phyloP scores from a whole-genome alignment of 2,113 vertebrate species.

The Ochotona curzoniae region DNA sequence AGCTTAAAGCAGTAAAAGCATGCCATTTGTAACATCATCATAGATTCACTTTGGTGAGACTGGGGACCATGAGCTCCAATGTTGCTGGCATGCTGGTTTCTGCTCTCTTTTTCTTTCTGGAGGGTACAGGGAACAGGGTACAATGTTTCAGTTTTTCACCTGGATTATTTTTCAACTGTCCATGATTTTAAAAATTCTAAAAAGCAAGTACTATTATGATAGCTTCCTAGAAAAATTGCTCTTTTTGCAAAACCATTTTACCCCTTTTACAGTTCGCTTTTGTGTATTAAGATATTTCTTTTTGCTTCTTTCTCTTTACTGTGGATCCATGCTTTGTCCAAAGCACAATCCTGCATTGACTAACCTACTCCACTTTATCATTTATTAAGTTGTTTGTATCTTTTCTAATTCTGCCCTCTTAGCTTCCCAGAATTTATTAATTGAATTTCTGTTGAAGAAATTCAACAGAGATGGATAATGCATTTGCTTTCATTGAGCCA shows the following conservation, averaged over 20 bases:
- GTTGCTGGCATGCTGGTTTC: not conserved
- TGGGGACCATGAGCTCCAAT: no score
- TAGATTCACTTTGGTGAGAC: not conserved
- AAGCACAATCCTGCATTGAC: not conserved
- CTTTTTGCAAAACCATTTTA: not conserved
- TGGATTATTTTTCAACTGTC: conserved; percentile 11
- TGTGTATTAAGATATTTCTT: not conserved
- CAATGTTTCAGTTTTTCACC: not conserved
- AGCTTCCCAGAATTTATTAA: conserved; percentile 29
- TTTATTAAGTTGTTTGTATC: conserved; percentile 58
- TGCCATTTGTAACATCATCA: not conserved
- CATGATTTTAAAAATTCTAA: not conserved
- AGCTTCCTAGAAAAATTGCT: conserved; percentile 11
- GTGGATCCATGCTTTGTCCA: not conserved
- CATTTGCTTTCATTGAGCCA: conserved; percentile 19
- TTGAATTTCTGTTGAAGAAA: no score
- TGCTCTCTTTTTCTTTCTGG: not conserved
- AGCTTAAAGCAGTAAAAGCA: not conserved
- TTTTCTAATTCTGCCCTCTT: not conserved
- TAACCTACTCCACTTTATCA: conserved; percentile 36
- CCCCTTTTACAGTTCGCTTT: not conserved
- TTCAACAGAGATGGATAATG: conserved; percentile 18
- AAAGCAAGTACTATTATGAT: not conserved
- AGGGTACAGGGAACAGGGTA: not conserved
- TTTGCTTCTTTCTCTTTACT: not conserved